Evolutionary conservation across 2,888 invertebrate species (phyloP), one percentile per base, ranked within the genome.

Genomic region (Portevinia maculata): DNA sequence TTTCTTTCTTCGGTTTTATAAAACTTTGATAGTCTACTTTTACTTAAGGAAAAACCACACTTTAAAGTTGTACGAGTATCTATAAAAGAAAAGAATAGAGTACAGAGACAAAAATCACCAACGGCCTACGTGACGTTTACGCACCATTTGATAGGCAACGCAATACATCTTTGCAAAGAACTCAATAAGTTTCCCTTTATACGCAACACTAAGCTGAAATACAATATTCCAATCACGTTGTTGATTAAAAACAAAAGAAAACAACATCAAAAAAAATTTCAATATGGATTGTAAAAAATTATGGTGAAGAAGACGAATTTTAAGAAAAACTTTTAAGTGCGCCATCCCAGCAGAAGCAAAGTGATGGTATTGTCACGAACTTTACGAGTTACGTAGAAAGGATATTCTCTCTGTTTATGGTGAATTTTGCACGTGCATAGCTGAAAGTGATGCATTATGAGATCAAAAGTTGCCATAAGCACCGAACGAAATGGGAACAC

Each of bases 241-340:
- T 78, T 78, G 76, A 78, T 78, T 78, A 78, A 78, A 78, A 78
- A 19, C 60, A 62, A 70, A 70, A 62, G 70, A 62, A 57, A 78
- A 75, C 53, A 44, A 19, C 1, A 53, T 24, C 34, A 52, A 37
- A 48, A 24, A 39, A 46, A 44, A 64, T 64, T 46, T 48, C 48
- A 78, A 64, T 78, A 78, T 70, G 70, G 70, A 55, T 62, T 76
- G 53, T 39, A 48, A 69, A 59, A 76, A 76, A 69, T 76, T 55
- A 48, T 30, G 3, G 52, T 8, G 39, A 30, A 17, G 24, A 52
- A 21, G 39, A 39, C 39, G 44, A 55, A 53, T 39, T 60, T 24
- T 8, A 57, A 28, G 44, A 28, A 13, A 52, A 32, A 50, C 24
- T 59, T 59, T 59, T 15, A 2, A 70, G 15, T 41, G 41, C 41